Conservation (phyloP, 2,797 vertebrate genomes). For the Xenopus petersii region DNA sequence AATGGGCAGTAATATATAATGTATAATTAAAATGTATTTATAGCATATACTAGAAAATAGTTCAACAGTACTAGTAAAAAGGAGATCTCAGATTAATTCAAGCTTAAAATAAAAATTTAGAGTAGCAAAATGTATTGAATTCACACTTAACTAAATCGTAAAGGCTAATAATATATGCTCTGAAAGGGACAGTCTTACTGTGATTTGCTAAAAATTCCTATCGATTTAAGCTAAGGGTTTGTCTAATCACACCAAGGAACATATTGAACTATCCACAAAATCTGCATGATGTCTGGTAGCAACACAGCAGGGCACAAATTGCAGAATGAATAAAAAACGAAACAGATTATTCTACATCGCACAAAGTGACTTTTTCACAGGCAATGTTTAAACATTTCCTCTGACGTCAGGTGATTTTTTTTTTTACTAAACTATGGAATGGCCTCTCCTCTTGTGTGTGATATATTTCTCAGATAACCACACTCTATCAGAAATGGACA, state of each 20-base stretch:
- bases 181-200: background rate
- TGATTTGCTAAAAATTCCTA: conserved; percentile 5
- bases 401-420: background rate
- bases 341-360: background rate
- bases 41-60: too few relatives aligned
- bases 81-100: too few relatives aligned
- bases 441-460: too few relatives aligned
- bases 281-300: background rate
- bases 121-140: background rate
- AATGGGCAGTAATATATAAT: too few relatives aligned
- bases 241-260: conserved; percentile 9
- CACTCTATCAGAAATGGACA: too few relatives aligned
- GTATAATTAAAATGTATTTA: too few relatives aligned
- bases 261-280: conserved; percentile 14
- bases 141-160: background rate
- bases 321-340: background rate
- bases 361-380: background rate
- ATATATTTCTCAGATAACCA: too few relatives aligned
- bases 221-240: background rate
- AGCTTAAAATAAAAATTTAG: background rate
- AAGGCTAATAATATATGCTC: conserved; percentile 8
- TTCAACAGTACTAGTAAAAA: too few relatives aligned
- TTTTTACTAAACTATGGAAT: too few relatives aligned
- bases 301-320: conserved; percentile 7
- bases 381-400: background rate